phyloP scores from a whole-genome alignment of 2,888 invertebrate species.

The Aphodius sticticus region DNA sequence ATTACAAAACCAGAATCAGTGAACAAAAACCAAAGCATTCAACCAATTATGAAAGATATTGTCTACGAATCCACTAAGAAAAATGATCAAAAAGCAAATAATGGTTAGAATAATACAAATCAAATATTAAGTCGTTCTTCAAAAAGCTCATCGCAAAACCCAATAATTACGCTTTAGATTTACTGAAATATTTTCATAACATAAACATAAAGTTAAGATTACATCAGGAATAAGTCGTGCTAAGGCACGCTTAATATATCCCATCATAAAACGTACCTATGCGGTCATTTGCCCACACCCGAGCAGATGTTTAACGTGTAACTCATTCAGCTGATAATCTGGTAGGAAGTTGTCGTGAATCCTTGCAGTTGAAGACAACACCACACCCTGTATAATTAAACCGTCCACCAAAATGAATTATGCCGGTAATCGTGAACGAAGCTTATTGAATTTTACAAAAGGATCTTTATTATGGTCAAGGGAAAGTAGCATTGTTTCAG shows the following conservation, averaged over 20 bases:
- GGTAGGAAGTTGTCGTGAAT: background rate
- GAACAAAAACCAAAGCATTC: too few relatives aligned
- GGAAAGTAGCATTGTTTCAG: background rate
- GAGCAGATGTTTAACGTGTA: background rate
- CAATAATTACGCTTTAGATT: background rate
- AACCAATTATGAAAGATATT: too few relatives aligned
- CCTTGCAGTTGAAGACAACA: background rate
- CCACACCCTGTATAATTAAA: background rate
- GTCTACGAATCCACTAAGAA: too few relatives aligned
- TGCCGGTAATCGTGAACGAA: background rate
- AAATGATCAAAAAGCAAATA: too few relatives aligned
- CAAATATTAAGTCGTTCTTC: too few relatives aligned
- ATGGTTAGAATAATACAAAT: too few relatives aligned
- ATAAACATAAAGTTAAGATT: background rate
- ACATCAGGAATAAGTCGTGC: background rate
- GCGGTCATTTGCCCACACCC: background rate
- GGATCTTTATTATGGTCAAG: background rate
- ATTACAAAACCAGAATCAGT: too few relatives aligned
- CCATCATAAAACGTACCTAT: background rate
- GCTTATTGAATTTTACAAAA: background rate
- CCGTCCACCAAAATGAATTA: background rate
- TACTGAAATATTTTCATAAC: background rate
- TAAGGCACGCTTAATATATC: background rate
- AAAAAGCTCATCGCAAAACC: too few relatives aligned
- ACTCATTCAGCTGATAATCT: background rate